Evolutionary conservation across 2,888 invertebrate genomes (phyloP), one percentile per base, ranked within the genome.

Genomic region (Nymphalis c-album): DNA sequence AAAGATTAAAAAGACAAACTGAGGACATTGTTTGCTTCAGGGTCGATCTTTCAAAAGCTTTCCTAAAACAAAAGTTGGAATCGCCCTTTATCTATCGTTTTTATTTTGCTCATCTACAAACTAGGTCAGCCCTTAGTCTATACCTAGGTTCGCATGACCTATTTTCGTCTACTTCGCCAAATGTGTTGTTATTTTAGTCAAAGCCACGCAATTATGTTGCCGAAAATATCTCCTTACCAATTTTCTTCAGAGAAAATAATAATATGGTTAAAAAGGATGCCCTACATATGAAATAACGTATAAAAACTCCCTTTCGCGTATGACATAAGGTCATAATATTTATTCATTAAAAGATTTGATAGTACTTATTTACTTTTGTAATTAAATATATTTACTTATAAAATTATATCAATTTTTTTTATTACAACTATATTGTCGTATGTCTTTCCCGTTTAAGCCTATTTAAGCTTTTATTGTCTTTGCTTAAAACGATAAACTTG

Each of bases 31-130:
- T 48, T 46, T 48, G 18, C 47, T 22, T 46, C 17, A 63, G 26
- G 47, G 22, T 53, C 53, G 55, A 61, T 69, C 55, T 63, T 35
- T 60, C 48, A 63, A 63, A 64, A 69, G 59, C 16, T 45, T 45
- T 63, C 69, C 35, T 26, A 50, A 69, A 69, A 63, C 60, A 69
- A 69, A 69, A 64, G 66, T 53, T 62, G 57, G 58, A 57, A 71
- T 71, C 66, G 45, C 64, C 50, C 64, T 64, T 66, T 68, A 61
- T 60, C 66, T 69, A 69, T 67, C 64, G 69, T 60, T 60, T 63
- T 69, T 71, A 69, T 69, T 69, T 64, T 63, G 65, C 71, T 69
- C 67, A 68, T 68, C 64, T 68, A 48, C 18, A 57, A 71, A 69
- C 60, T 69, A 60, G 71, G 71, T 63, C 71, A 71, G 55, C 67